These are phyloP conservation scores for Teleogryllus occipitalis DNA, from an alignment of 1,140 invertebrate genomes.

Conservation along the genomic window DNA sequence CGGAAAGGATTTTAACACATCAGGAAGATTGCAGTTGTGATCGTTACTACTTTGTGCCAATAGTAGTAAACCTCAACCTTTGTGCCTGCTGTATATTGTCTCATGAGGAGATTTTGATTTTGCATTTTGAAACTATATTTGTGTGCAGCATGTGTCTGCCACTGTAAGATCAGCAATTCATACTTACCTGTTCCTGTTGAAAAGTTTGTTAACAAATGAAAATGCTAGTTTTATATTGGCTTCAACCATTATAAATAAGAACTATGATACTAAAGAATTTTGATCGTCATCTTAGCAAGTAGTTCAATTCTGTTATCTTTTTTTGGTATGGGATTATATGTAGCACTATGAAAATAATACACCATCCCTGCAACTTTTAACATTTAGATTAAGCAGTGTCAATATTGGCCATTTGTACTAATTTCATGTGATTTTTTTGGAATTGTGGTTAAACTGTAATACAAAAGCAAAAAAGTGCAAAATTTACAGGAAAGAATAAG, in stretches of 20 bases:
- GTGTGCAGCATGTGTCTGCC: not conserved
- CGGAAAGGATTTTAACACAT: not conserved
- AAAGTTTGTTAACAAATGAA: slow-evolving; percentile 9
- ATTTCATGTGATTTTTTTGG: slow-evolving; percentile 7
- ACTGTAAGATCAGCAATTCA: not conserved
- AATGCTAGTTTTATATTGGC: slow-evolving; percentile 13
- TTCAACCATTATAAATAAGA: slow-evolving; percentile 12
- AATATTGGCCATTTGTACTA: slow-evolving; percentile 14
- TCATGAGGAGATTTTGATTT: not conserved
- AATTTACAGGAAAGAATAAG: slow-evolving; percentile 10
- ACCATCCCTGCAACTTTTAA: slow-evolving; percentile 12
- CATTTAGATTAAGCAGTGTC: slow-evolving; percentile 11
- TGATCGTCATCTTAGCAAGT: slow-evolving; percentile 9
- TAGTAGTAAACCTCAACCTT: not conserved
- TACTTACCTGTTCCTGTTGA: slow-evolving; percentile 15
- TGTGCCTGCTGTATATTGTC: not conserved
- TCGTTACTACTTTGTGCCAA: not conserved
- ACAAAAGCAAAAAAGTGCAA: slow-evolving; percentile 8
- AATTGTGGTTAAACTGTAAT: slow-evolving; percentile 9
- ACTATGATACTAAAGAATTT: slow-evolving; percentile 14
- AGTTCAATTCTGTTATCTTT: not conserved
- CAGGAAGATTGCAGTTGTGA: not conserved
- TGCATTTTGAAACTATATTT: not conserved
- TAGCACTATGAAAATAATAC: slow-evolving; percentile 13
- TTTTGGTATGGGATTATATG: slow-evolving; percentile 12